Conservation (phyloP, 2,888 invertebrate species). For the Hydraecia micacea region DNA sequence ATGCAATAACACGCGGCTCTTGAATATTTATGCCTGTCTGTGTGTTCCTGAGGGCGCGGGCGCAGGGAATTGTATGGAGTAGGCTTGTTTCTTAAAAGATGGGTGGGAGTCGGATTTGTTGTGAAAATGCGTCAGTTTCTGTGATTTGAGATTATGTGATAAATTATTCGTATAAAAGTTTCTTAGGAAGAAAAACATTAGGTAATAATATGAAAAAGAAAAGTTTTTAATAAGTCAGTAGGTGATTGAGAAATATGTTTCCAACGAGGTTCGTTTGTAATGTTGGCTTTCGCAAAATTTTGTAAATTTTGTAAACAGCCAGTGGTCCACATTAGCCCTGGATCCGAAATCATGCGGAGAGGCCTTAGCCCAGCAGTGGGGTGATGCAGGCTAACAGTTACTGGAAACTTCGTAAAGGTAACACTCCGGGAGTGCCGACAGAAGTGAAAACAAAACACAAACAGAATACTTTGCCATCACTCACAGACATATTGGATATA, state of each 20-base stretch:
- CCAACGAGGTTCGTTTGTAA: neutral
- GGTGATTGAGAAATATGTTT: neutral
- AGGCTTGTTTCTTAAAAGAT: slow-evolving; percentile 7
- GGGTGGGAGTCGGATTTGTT: neutral
- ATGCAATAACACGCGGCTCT: slow-evolving; percentile 72
- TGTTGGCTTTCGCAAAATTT: neutral
- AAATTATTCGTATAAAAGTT: neutral
- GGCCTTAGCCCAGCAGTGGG: neutral
- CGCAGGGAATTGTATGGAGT: slow-evolving; percentile 28
- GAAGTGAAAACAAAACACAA: no score
- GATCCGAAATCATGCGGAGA: neutral
- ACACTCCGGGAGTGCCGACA: no score
- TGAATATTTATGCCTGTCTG: slow-evolving; percentile 71
- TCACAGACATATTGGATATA: no score
- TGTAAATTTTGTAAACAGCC: neutral
- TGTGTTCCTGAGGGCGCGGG: slow-evolving; percentile 58
- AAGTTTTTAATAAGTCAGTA: neutral
- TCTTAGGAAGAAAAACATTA: neutral
- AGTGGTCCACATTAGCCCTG: neutral
- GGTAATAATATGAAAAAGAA: neutral
- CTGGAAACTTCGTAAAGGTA: neutral
- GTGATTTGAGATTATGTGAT: neutral
- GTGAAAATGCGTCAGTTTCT: no score
- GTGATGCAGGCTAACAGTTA: neutral
- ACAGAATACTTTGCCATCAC: no score